Percentiles rank a stretch among this genome's conserved stretches.
phyloP scores from a whole-genome alignment of 1,140 invertebrate species.

The Calliphora vicina region DNA sequence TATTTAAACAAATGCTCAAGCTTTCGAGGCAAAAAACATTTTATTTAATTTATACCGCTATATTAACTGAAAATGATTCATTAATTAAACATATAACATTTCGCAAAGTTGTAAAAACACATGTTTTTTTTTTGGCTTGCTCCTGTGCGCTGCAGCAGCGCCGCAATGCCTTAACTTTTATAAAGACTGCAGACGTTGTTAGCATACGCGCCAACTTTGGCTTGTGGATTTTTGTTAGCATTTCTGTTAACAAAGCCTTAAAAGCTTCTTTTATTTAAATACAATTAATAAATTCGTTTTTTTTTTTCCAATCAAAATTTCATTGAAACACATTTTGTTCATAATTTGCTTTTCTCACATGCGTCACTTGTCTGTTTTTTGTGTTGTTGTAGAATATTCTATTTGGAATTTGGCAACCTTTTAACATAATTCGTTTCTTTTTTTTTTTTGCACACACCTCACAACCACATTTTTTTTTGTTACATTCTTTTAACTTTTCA shows the following conservation, averaged over 20 bases:
- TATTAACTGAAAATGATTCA: too few species aligned
- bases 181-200: background rate
- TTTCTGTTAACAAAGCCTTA: too few species aligned
- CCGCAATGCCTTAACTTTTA: background rate
- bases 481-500: background rate
- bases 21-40: too few species aligned
- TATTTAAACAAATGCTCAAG: too few species aligned
- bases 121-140: background rate
- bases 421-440: background rate
- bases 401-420: conserved; percentile 8
- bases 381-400: background rate
- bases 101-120: background rate
- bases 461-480: conserved; percentile 5
- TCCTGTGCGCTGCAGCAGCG: background rate
- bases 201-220: background rate
- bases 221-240: background rate
- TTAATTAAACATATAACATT: too few species aligned
- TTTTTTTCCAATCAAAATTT: background rate
- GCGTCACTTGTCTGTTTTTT: background rate
- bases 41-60: too few species aligned
- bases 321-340: background rate
- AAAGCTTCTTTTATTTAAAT: background rate
- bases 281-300: background rate
- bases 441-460: background rate
- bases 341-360: background rate